These are phyloP conservation scores for Myodes glareolus DNA, from an alignment of 2,113 vertebrate genomes.

Conservation along the genomic window DNA sequence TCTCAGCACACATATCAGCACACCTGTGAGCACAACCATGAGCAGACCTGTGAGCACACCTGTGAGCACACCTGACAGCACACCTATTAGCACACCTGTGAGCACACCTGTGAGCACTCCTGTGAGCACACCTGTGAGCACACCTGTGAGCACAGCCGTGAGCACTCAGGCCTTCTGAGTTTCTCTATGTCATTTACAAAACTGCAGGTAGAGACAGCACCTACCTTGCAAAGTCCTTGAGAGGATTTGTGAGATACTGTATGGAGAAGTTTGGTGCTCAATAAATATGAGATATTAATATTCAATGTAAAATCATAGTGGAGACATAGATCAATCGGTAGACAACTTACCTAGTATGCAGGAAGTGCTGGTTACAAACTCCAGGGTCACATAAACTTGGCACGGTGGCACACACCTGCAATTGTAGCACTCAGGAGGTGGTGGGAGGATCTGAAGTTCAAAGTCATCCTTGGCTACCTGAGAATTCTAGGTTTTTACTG, in stretches of 20 bases:
- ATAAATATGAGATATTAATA: not conserved
- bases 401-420: too few relatives aligned
- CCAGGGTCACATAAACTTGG: not conserved
- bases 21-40: too few relatives aligned
- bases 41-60: too few relatives aligned
- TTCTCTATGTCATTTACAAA: not conserved
- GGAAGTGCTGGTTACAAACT: not conserved
- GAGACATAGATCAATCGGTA: not conserved
- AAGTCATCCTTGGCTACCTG: not conserved
- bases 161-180: not conserved
- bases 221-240: not conserved
- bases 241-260: not conserved
- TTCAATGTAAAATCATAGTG: not conserved
- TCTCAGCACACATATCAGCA: too few relatives aligned
- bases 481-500: not conserved
- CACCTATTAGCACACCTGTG: too few relatives aligned
- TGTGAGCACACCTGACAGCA: accelerated
- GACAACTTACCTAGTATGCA: not conserved
- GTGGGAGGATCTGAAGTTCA: too few relatives aligned
- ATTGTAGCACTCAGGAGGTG: too few relatives aligned
- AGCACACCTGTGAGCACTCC: too few relatives aligned
- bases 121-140: too few relatives aligned
- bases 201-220: not conserved
- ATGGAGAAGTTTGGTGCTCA: not conserved
- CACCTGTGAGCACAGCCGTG: too few relatives aligned